Conservation (phyloP, 2,888 invertebrate genomes). For the Aleiodes testaceus region DNA sequence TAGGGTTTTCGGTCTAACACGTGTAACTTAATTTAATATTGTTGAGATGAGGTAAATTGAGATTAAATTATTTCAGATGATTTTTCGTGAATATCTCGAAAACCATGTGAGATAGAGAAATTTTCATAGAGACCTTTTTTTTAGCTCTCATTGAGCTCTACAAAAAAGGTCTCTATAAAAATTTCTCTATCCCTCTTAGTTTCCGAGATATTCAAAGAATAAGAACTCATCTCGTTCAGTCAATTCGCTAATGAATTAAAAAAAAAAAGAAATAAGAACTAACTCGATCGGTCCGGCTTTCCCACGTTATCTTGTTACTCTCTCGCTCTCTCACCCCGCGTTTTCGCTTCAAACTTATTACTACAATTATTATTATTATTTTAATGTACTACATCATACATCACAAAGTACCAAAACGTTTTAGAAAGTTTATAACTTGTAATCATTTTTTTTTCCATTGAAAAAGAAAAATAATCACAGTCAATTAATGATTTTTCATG, state of each 20-base stretch:
- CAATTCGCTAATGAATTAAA: background rate
- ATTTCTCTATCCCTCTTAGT: no score
- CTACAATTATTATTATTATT: slow-evolving; percentile 27
- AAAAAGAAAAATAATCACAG: slow-evolving; percentile 3
- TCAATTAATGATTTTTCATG: background rate
- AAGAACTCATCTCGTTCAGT: background rate
- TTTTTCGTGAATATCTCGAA: no score
- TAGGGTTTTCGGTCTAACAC: slow-evolving; percentile 59
- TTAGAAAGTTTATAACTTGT: slow-evolving; percentile 1
- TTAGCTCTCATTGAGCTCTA: no score
- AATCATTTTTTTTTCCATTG: background rate
- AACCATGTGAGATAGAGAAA: no score
- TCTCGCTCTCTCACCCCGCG: slow-evolving; percentile 18
- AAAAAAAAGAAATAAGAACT: slow-evolving; percentile 38
- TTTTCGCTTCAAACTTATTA: slow-evolving; percentile 34
- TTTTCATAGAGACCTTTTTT: no score
- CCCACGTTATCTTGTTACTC: slow-evolving; percentile 40
- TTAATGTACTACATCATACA: slow-evolving; percentile 21
- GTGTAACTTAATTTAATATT: slow-evolving; percentile 38
- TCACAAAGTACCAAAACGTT: slow-evolving; percentile 17
- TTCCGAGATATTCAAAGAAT: no score
- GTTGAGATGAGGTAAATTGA: background rate
- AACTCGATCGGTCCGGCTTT: slow-evolving; percentile 48
- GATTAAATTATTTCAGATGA: no score
- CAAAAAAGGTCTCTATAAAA: no score